A percentile compares a stretch with the other conserved stretches of the same genome.
These are phyloP conservation scores for Alethe castanea DNA, from an alignment of 2,113 vertebrate genomes.

Conservation along the genomic window DNA sequence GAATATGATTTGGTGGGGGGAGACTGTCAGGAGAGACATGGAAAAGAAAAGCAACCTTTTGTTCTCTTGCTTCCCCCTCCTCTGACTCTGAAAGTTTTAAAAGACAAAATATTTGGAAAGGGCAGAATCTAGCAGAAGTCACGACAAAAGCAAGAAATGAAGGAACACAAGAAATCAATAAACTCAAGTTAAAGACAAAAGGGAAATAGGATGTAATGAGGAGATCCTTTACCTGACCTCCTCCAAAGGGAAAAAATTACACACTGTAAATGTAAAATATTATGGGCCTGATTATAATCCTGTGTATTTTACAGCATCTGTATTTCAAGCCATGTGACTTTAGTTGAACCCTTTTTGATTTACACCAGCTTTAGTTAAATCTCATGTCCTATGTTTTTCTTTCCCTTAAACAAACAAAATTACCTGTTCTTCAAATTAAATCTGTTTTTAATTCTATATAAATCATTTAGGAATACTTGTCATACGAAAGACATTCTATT, in stretches of 20 bases:
- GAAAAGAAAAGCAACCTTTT: not conserved
- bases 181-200: not conserved
- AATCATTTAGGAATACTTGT: constrained; percentile 1
- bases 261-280: not conserved
- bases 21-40: not conserved
- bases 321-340: not conserved
- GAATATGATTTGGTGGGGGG: not conserved
- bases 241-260: not conserved
- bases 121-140: not conserved
- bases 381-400: not conserved
- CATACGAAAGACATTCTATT: constrained; percentile 31
- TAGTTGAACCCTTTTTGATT: not conserved
- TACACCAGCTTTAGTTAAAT: constrained; percentile 11
- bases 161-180: not conserved
- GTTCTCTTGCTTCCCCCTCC: not conserved
- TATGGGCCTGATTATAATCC: not conserved
- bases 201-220: not conserved
- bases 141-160: not conserved
- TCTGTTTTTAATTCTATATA: constrained; percentile 56
- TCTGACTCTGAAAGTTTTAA: not conserved
- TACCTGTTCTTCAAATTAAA: constrained; percentile 59
- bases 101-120: not conserved
- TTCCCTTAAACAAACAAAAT: constrained; percentile 55
- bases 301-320: not conserved
- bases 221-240: not conserved